These are phyloP conservation scores for Crocuta crocuta DNA, from an alignment of 2,113 vertebrate genomes.

Conservation along the genomic window DNA sequence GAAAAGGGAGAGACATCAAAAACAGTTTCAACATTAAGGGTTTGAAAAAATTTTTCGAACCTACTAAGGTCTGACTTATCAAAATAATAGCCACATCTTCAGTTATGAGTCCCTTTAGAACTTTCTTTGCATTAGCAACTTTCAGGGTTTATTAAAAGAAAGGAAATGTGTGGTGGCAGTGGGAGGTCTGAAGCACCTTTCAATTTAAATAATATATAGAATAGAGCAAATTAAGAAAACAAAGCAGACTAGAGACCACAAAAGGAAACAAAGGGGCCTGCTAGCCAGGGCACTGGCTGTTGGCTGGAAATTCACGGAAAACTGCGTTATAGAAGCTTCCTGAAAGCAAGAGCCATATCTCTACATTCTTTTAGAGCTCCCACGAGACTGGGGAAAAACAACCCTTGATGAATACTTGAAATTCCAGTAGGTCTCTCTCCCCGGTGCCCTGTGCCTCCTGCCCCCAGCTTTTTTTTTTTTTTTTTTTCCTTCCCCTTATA, in stretches of 20 bases:
- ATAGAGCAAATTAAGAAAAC: slow-evolving; percentile 5
- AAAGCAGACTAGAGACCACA: not conserved
- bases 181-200: not conserved
- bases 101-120: not conserved
- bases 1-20: not conserved
- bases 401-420: slow-evolving; percentile 29
- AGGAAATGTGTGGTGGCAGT: not conserved
- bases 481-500: not conserved
- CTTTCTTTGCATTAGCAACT: slow-evolving; percentile 28
- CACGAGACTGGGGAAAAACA: not conserved
- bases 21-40: slow-evolving; percentile 1
- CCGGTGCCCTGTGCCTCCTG: not conserved
- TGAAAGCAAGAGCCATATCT: slow-evolving; percentile 25
- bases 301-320: slow-evolving; percentile 18
- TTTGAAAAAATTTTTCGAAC: not conserved
- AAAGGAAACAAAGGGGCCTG: not conserved
- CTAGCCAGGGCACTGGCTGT: not conserved
- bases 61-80: not conserved
- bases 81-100: not conserved
- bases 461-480: not conserved
- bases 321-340: slow-evolving; percentile 15
- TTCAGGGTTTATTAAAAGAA: slow-evolving; percentile 29
- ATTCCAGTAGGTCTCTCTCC: slow-evolving; percentile 48
- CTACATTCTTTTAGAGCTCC: not conserved
- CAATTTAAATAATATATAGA: not conserved